Conservation (phyloP, 2,113 vertebrate genomes). For the Engystomops pustulosus region DNA sequence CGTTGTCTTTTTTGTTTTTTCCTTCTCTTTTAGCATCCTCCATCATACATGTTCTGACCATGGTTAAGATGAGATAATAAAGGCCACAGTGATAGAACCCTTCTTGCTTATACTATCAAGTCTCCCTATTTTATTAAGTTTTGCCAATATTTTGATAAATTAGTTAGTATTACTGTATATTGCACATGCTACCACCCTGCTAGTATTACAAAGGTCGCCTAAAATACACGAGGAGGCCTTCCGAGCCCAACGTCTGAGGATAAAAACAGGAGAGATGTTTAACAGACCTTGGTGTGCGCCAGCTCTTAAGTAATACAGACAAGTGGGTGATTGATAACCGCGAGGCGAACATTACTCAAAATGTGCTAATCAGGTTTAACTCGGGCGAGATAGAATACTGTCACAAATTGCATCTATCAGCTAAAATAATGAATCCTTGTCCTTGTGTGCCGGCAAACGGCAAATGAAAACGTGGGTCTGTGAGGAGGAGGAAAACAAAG, state of each 20-base stretch:
- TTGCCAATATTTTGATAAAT: not conserved
- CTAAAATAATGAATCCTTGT: conserved; percentile 54
- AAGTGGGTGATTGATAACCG: conserved; percentile 51
- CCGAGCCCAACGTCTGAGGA: not conserved
- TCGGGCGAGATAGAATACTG: conserved; percentile 52
- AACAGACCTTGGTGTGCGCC: conserved; percentile 55
- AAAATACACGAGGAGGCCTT: conserved; percentile 26
- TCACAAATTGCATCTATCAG: conserved; percentile 57
- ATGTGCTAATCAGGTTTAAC: conserved; percentile 60
- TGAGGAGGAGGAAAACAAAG: not conserved
- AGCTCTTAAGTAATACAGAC: conserved; percentile 51
- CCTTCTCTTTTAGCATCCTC: no score
- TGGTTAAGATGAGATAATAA: no score
- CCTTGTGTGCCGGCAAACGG: conserved; percentile 38
- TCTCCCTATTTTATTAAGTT: no score
- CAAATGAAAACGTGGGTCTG: conserved; percentile 23
- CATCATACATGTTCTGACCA: no score
- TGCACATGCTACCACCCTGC: not conserved
- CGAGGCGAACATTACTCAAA: conserved; percentile 56
- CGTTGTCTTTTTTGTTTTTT: no score
- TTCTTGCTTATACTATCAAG: no score
- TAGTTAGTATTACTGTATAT: not conserved
- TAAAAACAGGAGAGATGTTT: conserved; percentile 36
- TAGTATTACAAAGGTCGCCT: not conserved
- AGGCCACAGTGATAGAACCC: no score